Base-by-base conservation (phyloP, 1,140 invertebrate species). In the Bombus confusus region DNA sequence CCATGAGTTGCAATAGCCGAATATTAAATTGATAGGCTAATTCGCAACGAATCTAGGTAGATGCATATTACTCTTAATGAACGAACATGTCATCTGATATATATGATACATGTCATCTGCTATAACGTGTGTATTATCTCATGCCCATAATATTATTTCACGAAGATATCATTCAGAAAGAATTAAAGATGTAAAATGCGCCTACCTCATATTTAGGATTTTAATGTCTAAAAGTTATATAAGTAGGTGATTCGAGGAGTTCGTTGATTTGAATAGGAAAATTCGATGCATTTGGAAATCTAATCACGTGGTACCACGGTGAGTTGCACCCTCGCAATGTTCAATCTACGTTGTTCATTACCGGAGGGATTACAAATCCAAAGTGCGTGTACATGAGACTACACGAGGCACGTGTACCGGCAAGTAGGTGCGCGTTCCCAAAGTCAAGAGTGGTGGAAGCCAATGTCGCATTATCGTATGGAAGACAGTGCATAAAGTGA, bases 401-500 rank as follows among this genome's bases (percentile, higher is more conserved):
- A 41, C 18, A 52, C 0, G 47, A 22, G 25, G 52, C 83, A 64
- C 57, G 34, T 80, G 83, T 64, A 85, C 31, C 68, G 39, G 68
- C n/a, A 28, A 80, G 68, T 69, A n/a, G 37, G 22, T 31, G 31
- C 43, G 6, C 18, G 77, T 62, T 77, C 25, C 68, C 77, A 43
- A 80, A 85, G 68, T 85, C 31, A 79, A 83, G 68, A 41, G 39
- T 69, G 34, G 9, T 15, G 64, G 31, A n/a, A 73, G 69, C 22
- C 59, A 39, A 64, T 80, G 83, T 80, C 69, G 69, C 83, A 52
- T 73, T 72, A 85, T 71, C 52, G 37, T 22, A 57, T 47, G 77
- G 68, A 73, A 80, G 69, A 80, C 41, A 78, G 78, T 79, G 39
- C 34, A 80, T 74, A 59, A 84, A 85, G 74, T 34, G 57, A 71